Evolutionary conservation across 37 sponge, comb jelly and placozoan species (phyloP), one percentile per base, ranked within the genome.

Genomic region (Spongilla lacustris): DNA sequence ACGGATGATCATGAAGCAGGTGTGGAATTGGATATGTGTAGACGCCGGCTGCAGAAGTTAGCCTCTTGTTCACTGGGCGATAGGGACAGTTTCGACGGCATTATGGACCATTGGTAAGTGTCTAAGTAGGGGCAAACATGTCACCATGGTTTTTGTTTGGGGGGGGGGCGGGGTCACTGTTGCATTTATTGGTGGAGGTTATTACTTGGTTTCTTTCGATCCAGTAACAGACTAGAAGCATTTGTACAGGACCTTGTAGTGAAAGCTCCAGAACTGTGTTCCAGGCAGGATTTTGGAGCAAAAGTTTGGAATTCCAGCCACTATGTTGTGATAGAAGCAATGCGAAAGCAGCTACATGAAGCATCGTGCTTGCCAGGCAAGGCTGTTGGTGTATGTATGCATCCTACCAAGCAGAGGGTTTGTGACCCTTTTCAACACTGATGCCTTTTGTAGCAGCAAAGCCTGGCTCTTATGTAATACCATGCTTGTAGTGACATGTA

Each of bases 271-370:
- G 87, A 75, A 35, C 25, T 71, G 38, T 67, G 66, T 68, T 35
- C n/a, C 0, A 83, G 46, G 41, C 29, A 80, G 36, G 81, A 85
- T 0, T 26, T 85, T 33, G 50, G 36, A 23, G 71, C 46, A 10
- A 77, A 71, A 27, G 10, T 86, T 17, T 86, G 91, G 91, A 81
- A 50, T 29, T 32, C 0, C 58, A 71, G 32, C 26, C 91, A 86
- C 58, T 91, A 86, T 32, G 68, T 82, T 32, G 29, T 86, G 33
- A 81, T 81, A 4, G 91, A 86, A 24, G 29, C 22, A 19, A 81
- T 85, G 35, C 37, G 90, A 50, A 75, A 68, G 29, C 34, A 66
- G 27, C 12, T 37, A 25, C 73, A 74, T 10, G 58, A 58, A 17
- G 19, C 58, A 58, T 58, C 58, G 58, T 58, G 58, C 21, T 10